Evolutionary conservation across 2,797 vertebrate genomes (phyloP).

Genomic region (Protonibea diacanthus): DNA sequence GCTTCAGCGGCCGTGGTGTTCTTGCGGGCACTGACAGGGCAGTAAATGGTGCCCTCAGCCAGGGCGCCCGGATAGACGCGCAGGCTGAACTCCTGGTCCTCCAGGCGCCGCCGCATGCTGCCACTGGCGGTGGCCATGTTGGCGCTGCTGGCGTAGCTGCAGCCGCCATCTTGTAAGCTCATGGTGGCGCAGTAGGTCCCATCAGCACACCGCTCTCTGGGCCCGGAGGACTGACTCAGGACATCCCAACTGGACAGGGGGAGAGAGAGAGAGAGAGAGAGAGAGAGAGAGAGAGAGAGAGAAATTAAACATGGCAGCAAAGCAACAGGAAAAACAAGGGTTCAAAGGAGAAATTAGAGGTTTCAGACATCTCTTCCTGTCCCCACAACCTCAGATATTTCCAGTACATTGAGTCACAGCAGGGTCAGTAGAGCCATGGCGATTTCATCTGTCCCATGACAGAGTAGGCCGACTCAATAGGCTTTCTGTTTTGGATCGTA

Average conservation of each 20-base stretch:
- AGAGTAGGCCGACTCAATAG: slow-evolving; percentile 47
- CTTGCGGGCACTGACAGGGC: slow-evolving; percentile 92
- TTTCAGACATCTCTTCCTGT: slow-evolving; percentile 21
- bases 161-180: slow-evolving; percentile 96
- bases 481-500: slow-evolving; percentile 50
- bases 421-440: slow-evolving; percentile 52
- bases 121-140: slow-evolving; percentile 70
- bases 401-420: slow-evolving; percentile 50
- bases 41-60: slow-evolving; percentile 96
- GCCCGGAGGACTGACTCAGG: slow-evolving; percentile 82
- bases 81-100: slow-evolving; percentile 94
- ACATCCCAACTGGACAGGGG: slow-evolving; percentile 85
- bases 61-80: slow-evolving; percentile 94
- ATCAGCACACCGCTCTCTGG: slow-evolving; percentile 86
- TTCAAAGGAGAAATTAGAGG: slow-evolving; percentile 17
- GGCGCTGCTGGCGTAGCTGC: slow-evolving; percentile 79
- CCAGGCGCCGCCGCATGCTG: slow-evolving; percentile 92
- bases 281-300: not conserved
- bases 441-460: slow-evolving; percentile 65
- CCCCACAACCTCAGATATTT: slow-evolving; percentile 26
- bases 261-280: not conserved
- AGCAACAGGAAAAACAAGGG: not conserved
- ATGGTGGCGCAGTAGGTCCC: slow-evolving; percentile 93
- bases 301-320: slow-evolving; percentile 7
- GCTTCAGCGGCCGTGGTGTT: slow-evolving; percentile 95